Base-by-base conservation (phyloP, 2,113 vertebrate genomes). In the Emydocephalus ijimae region DNA sequence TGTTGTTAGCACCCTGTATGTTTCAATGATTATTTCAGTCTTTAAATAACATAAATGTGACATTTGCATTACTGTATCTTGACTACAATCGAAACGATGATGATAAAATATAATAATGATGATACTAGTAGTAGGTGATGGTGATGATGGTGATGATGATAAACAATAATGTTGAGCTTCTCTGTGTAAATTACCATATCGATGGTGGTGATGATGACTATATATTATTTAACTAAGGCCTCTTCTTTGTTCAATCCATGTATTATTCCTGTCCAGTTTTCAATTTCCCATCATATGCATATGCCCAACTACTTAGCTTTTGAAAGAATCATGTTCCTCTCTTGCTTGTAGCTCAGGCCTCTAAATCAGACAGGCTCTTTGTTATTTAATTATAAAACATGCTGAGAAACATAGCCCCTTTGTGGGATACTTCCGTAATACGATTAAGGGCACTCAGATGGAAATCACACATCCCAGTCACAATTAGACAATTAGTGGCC, bases 221-320 rank as follows among this genome's bases (percentile, higher is more conserved):
- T 52, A 29, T 39, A 81, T 26, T 87, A 87, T n/a, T 88, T 61
- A 61, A 48, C 43, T 34, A 85, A 20, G 39, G 5, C 69, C 54
- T 6, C 57, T 10, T 57, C 8, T 48, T 26, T 94, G 94, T 93
- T 94, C 92, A 95, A 93, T 87, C 85, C 88, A 85, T 95, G 96
- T 96, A 92, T 94, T 95, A 95, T 96, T 91, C 92, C 93, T 94
- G 93, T 94, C 89, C 18, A 92, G 88, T 92, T 92, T 92, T 93
- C 94, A 93, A 91, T 93, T 0, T 11, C 90, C 59, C 3, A 1
- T 93, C 81, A 39, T 61, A 59, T 87, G 50, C 87, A 54, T 88
- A 91, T 85, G 52, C n/a, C 12, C 20, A 81, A 81, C 15, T 52
- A 34, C 50, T 21, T 14, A 0, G 0, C 86, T 3, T 81, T 61